Evolutionary conservation across 2,797 vertebrate species (phyloP).

Genomic region (Potorous gilbertii): DNA sequence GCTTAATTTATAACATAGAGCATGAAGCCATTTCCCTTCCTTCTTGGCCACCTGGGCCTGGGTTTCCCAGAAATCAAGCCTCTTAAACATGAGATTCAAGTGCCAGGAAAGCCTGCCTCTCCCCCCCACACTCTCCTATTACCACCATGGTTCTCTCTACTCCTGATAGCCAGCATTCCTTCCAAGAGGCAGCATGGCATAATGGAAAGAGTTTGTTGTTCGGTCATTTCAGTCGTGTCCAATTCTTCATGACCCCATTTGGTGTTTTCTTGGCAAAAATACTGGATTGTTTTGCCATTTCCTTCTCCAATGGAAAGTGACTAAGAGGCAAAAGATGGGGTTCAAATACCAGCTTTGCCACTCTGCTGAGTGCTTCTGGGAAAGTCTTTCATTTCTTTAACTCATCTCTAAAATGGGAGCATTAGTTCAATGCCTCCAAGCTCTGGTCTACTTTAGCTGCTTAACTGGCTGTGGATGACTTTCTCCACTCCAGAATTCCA

Average conservation of each 20-base stretch:
- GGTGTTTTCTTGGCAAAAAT: background rate
- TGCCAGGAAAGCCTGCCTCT: background rate
- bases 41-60: background rate
- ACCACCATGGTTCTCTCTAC: background rate
- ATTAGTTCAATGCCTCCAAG: background rate
- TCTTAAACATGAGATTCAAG: background rate
- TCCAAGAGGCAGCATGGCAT: background rate
- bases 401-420: background rate
- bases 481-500: background rate
- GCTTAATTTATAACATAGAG: background rate
- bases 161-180: background rate
- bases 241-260: background rate
- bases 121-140: background rate
- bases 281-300: background rate
- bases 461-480: background rate
- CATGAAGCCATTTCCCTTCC: background rate
- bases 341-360: background rate
- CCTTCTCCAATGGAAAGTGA: background rate
- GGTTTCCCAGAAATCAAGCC: conserved; percentile 37
- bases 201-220: background rate
- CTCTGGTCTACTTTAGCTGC: background rate
- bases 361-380: background rate
- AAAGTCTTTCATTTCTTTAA: background rate
- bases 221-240: background rate
- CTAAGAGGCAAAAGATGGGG: background rate